Base-by-base conservation (phyloP, 2,797 vertebrate genomes). In the Hydrocynus forskahlii region DNA sequence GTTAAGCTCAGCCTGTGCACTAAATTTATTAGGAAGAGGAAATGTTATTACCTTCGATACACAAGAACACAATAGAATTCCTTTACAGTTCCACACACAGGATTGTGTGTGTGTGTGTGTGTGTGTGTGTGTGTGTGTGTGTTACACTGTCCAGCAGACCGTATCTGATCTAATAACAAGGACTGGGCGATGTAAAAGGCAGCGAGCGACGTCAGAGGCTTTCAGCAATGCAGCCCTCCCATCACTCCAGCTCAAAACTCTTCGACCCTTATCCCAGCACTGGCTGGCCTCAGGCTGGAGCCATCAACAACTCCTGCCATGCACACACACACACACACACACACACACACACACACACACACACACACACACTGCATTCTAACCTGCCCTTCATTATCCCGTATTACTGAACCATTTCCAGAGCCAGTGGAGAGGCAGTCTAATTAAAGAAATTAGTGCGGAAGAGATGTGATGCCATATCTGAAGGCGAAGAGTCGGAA, bases 111-210 rank as follows among this genome's bases (percentile, higher is more conserved):
- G n/a, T n/a, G n/a, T 68, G 55, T 63, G 60, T 68, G 73, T 75
- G 35, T 55, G 73, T 5, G 63, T 50, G 50, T 38, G 66, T 57
- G 54, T 79, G 74, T 50, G 52, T 83, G 73, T 48, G 77, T 23
- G 16, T 29, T 54, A 43, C 7, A 55, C 68, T 80, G 69, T 78
- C 75, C 74, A 82, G 72, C 78, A 80, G 78, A 80, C 69, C 78
- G 55, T 64, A 77, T 77, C 48, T 78, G 84, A 85, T 85, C 74
- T 82, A 78, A 83, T 82, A 85, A 85, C 79, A 83, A 78, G 50
- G n/a, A 75, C 38, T 73, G 45, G 73, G 64, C 64, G 69, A 78
- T 80, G 69, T 75, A 66, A 80, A 76, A 82, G 79, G 78, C 21
- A 70, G 74, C 7, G 2, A 63, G 57, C 45, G 78, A 75, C 35